Conservation (phyloP, 2,113 vertebrate genomes). For the Delphinus delphis region DNA sequence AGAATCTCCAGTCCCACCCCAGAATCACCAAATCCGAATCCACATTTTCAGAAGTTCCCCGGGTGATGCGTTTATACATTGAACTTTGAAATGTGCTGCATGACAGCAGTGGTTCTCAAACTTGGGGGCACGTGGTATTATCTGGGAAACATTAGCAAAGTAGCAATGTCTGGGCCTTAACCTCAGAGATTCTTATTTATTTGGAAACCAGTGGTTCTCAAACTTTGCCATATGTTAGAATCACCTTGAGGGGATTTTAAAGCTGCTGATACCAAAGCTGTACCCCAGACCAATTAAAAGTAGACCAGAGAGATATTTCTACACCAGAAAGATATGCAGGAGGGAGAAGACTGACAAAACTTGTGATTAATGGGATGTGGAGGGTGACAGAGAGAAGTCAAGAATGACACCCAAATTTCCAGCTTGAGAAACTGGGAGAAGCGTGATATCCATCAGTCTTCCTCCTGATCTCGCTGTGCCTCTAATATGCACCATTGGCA, state of each 20-base stretch:
- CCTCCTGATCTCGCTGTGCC: neutral
- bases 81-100: neutral
- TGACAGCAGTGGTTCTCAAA: neutral
- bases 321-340: neutral
- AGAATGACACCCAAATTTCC: neutral
- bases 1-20: neutral
- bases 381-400: neutral
- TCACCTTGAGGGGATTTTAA: neutral
- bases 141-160: neutral
- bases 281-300: neutral
- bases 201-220: neutral
- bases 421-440: neutral
- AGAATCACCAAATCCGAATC: neutral
- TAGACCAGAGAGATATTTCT: neutral
- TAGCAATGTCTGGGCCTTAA: neutral
- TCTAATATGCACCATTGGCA: too few species aligned
- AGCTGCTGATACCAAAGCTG: neutral
- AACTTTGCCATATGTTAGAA: neutral
- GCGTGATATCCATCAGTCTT: neutral
- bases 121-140: neutral
- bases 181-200: neutral
- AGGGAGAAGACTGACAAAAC: neutral
- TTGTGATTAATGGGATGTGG: neutral
- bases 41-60: neutral
- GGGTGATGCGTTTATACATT: rapidly evolving